Evolutionary conservation across 2,113 vertebrate genomes (phyloP).

Genomic region (Passer domesticus): DNA sequence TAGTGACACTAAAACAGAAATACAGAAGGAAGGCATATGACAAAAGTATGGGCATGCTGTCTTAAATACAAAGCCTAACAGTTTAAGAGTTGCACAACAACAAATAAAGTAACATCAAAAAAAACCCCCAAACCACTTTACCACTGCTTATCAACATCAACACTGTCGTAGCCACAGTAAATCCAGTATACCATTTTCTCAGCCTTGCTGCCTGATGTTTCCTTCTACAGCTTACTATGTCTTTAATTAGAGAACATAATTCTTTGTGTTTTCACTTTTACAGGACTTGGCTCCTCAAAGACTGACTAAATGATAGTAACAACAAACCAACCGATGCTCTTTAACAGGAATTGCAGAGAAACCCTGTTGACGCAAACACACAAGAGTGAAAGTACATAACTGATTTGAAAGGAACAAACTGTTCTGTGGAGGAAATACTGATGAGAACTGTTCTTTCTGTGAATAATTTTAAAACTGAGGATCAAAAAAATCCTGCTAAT

Average conservation of each 20-base stretch:
- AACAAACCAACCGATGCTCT: conserved; percentile 7
- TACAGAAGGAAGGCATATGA: not conserved
- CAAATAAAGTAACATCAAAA: not conserved
- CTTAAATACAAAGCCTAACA: not conserved
- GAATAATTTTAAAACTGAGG: not conserved
- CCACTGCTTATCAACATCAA: not conserved
- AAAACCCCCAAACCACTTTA: not conserved
- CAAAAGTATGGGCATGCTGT: not conserved
- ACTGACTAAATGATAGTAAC: conserved; percentile 18
- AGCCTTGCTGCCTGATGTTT: not conserved
- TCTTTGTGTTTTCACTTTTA: conserved; percentile 27
- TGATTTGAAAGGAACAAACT: not conserved
- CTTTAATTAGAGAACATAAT: conserved; percentile 28
- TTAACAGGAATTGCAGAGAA: not conserved
- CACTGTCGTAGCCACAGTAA: not conserved
- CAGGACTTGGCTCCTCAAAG: conserved; percentile 13
- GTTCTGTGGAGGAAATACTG: not conserved
- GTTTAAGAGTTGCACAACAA: not conserved
- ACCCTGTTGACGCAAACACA: not conserved
- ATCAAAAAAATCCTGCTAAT: not conserved
- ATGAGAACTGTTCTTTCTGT: not conserved
- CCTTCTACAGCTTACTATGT: not conserved
- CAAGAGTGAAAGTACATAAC: not conserved
- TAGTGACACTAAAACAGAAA: not conserved
- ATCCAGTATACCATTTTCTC: not conserved